Base-by-base conservation (phyloP, 1,140 invertebrate species). In the Epicauta chinensis region DNA sequence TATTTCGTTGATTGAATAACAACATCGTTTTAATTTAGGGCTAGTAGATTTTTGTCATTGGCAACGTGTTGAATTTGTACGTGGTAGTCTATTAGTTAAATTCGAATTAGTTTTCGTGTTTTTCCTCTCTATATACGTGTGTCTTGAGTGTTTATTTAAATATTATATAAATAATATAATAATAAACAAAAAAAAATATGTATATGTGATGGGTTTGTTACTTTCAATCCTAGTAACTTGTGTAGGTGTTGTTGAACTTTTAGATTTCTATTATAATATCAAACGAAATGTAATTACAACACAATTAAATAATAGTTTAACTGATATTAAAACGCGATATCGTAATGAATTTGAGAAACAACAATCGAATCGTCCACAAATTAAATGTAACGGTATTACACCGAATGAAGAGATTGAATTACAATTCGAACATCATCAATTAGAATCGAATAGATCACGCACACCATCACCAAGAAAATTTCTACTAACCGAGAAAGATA, bases 221-320 rank as follows among this genome's bases (percentile, higher is more conserved):
- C 70, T 87, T 38, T 86, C 85, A 9, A 71, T 85, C 60, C 66
- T 88, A 16, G 75, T 87, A 52, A 76, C 81, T n/a, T 87, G 84
- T 62, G 77, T 83, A 14, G 84, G 86, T 43, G 77, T 83, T 2
- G 49, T 83, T 49, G 85, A 89, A 67, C 73, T 85, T 11, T 64
- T 83, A 11, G 75, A 77, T 31, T 81, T 78, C 53, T 66, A 79
- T 36, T 70, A 71, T 56, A 77, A 78, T 59, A 72, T 81, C 31
- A 60, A 74, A 17, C 50, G 54, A 36, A 51, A 51, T 36, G 36
- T 58, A 16, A 45, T 31, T 32, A 29, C 36, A 13, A 14, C 37
- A 17, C 40, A 23, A 37, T 32, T 30, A 6, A 29, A 38, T 15
- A 47, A 34, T 16, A 23, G 29, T 17, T 16, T 47, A 14, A 11